Evolutionary conservation across 2,888 invertebrate genomes (phyloP), one percentile per base, ranked within the genome.

Genomic region (Timema cristinae): DNA sequence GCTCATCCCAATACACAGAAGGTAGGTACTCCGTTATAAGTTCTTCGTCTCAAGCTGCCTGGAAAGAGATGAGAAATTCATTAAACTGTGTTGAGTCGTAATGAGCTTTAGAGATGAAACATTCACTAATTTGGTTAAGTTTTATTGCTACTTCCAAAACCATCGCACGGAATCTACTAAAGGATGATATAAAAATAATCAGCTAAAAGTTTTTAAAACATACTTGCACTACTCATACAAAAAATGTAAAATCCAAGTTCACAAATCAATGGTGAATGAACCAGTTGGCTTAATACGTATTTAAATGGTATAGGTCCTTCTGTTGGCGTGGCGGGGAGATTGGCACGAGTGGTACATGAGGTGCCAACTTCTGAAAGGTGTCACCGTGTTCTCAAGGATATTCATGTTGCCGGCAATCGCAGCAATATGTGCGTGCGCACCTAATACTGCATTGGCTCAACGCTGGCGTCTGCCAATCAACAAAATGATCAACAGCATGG

Each of bases 1-100:
- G 90, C 91, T 6, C 91, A 92, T 81, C 89, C 91, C 0, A 89
- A 91, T 79, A 88, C 90, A 16, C 92, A 92, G 79, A 89, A 90
- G 82, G 85, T 85, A 47, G 63, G 47, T 54, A 1, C 63, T 32
- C 59, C 7, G 59, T n/a, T 52, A 2, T 52, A 52, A 5, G 54
- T 54, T 8, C 32, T 32, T 4, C 32, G 32, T 32, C 32, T 32
- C 32, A 32, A 32, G 1, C 4, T 32, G 32, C 32, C 32, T 32
- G 32, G 32, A 32, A 1, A 32, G 32, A 32, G 32, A 32, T 32
- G 32, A 32, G 32, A 32, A 32, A 32, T 32, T 32, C 32, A 32
- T 2, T 32, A 32, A 32, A 32, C 32, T 32, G 32, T 32, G 32
- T 32, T 32, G 32, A 32, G 32, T 32, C 32, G 32, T 32, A 32